A percentile compares a stretch with the other conserved stretches of the same genome.
Evolutionary conservation across 1,140 invertebrate genomes (phyloP).

Genomic region (Cyphomyrmex costatus): DNA sequence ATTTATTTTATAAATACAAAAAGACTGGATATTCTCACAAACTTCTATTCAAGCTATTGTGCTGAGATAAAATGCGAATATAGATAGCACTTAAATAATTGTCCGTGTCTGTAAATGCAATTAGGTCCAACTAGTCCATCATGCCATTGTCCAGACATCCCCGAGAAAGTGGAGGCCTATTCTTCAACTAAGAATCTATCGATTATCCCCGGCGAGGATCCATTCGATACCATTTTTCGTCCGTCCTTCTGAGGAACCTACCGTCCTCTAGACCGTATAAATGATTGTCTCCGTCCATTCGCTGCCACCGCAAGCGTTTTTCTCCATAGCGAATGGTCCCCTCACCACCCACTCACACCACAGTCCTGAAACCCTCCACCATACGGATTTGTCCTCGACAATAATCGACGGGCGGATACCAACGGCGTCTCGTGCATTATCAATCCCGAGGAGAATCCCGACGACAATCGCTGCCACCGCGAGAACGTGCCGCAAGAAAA

Average conservation of each 20-base stretch:
- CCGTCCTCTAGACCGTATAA: slow-evolving; percentile 58
- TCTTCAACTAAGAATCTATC: slow-evolving; percentile 53
- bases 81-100: background rate
- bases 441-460: slow-evolving; percentile 65
- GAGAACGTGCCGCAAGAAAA: slow-evolving; percentile 61
- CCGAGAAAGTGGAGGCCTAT: slow-evolving; percentile 33
- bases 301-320: slow-evolving; percentile 60
- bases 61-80: background rate
- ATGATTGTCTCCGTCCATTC: slow-evolving; percentile 59
- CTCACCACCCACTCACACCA: slow-evolving; percentile 24
- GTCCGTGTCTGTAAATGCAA: slow-evolving; percentile 23
- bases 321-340: slow-evolving; percentile 35
- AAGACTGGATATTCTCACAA: background rate
- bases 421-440: slow-evolving; percentile 55
- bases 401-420: slow-evolving; percentile 73
- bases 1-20: background rate
- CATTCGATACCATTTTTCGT: slow-evolving; percentile 53
- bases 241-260: slow-evolving; percentile 36
- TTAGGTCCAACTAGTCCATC: slow-evolving; percentile 26
- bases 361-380: slow-evolving; percentile 15
- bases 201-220: slow-evolving; percentile 42
- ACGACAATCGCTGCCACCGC: slow-evolving; percentile 65
- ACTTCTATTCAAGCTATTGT: background rate
- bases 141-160: slow-evolving; percentile 8
- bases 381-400: slow-evolving; percentile 61